Evolutionary conservation across 37 sponge, comb jelly and placozoan species (phyloP), one percentile per base, ranked within the genome.

Genomic region (Sycon ciliatum): DNA sequence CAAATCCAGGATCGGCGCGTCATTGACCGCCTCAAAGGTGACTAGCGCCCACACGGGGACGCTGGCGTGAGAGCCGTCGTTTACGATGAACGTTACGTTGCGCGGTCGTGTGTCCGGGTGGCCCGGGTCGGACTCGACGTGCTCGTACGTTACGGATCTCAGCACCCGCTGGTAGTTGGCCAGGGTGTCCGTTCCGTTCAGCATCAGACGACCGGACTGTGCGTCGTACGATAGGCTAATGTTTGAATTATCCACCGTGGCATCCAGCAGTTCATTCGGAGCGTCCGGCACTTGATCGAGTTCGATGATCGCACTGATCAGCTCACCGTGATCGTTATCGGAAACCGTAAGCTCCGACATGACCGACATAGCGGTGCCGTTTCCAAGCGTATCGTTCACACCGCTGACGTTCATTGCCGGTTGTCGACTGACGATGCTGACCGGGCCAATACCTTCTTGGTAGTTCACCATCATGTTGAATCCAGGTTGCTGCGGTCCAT

Each of bases 21-120:
- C 93, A 73, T 92, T 92, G 40, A 92, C 88, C 0, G 93, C 76
- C 1, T 81, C 65, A 58, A 92, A 92, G 0, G 85, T 87, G 26
- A 92, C 60, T 0, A 66, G 26, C 9, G 80, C 34, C 1, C 28
- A 26, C 0, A 75, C 73, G 32, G 82, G 68, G 4, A 60, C 24
- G 38, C 85, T 84, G 61, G 36, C 67, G 38, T 75, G 69, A 1
- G 46, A 3, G 7, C 85, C 82, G 72, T 92, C 93, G 69, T 56
- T 82, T 1, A 68, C 85, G 31, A 74, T 54, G 30, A 89, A 72
- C 37, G 35, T 60, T 13, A 92, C 76, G 42, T 76, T 67, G n/a
- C 89, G 62, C 67, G 65, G 42, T 36, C 4, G 4, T 2, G 85
- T 83, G 63, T 72, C 64, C 0, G 88, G 88, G 37, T 73, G 49